Evolutionary conservation across 2,888 invertebrate species (phyloP).

Genomic region (Cerceris ruficornis): DNA sequence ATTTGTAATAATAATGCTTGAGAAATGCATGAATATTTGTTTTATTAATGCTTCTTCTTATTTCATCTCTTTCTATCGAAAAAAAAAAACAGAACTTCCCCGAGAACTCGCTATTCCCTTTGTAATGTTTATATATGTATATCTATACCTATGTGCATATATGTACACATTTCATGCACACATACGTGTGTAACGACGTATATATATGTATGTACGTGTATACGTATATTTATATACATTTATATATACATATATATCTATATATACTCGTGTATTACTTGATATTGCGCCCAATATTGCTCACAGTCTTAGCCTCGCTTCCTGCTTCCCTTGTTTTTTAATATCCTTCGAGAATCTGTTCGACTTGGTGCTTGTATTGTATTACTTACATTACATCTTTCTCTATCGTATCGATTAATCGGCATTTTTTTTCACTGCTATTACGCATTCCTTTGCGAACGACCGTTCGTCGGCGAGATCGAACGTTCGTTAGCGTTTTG

Average conservation of each 20-base stretch:
- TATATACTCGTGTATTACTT: constrained; percentile 74
- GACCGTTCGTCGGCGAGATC: too few relatives aligned
- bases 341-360: constrained; percentile 59
- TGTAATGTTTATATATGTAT: constrained; percentile 70
- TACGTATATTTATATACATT: constrained; percentile 37
- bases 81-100: constrained; percentile 51
- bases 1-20: constrained; percentile 94
- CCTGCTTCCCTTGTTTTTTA: constrained; percentile 72
- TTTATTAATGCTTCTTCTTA: constrained; percentile 85
- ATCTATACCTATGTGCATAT: constrained; percentile 35
- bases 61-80: constrained; percentile 79
- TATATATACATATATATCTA: constrained; percentile 61
- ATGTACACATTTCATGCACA: constrained; percentile 58
- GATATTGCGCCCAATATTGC: constrained; percentile 76
- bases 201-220: constrained; percentile 68
- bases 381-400: constrained; percentile 15
- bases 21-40: constrained; percentile 93
- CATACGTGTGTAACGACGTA: constrained; percentile 22
- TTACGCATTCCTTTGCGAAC: not conserved
- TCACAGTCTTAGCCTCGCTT: constrained; percentile 77
- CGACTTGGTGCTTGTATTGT: constrained; percentile 69
- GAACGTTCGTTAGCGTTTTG: too few relatives aligned
- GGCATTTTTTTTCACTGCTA: not conserved
- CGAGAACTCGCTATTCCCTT: constrained; percentile 69
- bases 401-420: not conserved